phyloP scores from a whole-genome alignment of 2,797 vertebrate genomes.

The Myoxocephalus aenaeus region DNA sequence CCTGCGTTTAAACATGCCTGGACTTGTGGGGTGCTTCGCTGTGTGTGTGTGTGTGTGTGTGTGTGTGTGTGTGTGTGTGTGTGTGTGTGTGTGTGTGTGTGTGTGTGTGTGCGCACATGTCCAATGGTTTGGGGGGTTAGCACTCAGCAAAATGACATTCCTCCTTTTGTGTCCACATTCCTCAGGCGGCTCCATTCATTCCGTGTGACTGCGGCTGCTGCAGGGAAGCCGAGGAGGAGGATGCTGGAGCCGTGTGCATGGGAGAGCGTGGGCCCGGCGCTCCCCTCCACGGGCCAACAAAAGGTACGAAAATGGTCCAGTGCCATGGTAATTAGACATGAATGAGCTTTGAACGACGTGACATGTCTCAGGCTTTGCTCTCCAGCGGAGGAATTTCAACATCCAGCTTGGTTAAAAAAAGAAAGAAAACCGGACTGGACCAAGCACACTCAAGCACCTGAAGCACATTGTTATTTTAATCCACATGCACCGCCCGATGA shows the following conservation, averaged over 20 bases:
- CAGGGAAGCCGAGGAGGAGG: conserved; percentile 70
- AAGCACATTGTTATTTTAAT: conserved; percentile 66
- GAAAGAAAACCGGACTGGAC: conserved; percentile 24
- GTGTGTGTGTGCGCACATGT: conserved; percentile 42
- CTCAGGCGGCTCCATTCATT: conserved; percentile 83
- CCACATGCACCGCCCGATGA: conserved; percentile 52
- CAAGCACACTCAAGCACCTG: conserved; percentile 31
- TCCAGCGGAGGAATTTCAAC: conserved; percentile 68
- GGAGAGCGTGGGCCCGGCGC: conserved; percentile 78
- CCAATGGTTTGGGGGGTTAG: conserved; percentile 65
- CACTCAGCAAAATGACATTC: conserved; percentile 85
- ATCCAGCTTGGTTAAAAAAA: conserved; percentile 68
- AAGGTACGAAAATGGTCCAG: conserved; percentile 81
- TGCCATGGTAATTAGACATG: conserved; percentile 81
- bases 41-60: conserved; percentile 44
- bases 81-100: conserved; percentile 22
- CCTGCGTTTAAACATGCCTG: conserved; percentile 74
- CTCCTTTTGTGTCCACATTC: conserved; percentile 87
- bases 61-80: conserved; percentile 29
- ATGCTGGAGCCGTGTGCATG: conserved; percentile 75
- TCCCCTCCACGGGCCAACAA: conserved; percentile 83
- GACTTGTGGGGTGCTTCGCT: conserved; percentile 71
- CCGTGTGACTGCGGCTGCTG: conserved; percentile 80
- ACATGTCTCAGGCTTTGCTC: conserved; percentile 68
- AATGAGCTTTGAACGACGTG: conserved; percentile 77